Conservation (phyloP, 2,888 invertebrate species). For the Sarcophaga subvicina region DNA sequence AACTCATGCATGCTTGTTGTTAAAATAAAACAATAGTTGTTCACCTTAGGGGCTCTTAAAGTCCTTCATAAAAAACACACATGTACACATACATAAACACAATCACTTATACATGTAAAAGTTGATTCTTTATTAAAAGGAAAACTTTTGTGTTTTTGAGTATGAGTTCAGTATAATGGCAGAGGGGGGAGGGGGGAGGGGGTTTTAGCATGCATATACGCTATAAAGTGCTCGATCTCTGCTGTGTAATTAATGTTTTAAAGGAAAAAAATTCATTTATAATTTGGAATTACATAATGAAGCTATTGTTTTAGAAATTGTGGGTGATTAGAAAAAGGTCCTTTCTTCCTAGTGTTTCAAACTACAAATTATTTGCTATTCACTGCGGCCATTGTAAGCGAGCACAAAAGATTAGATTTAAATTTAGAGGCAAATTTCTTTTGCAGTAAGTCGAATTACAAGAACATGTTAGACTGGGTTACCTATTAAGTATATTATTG, state of each 20-base stretch:
- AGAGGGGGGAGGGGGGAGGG: too few species aligned
- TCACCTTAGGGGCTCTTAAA: slow-evolving; percentile 66
- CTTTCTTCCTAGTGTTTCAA: too few species aligned
- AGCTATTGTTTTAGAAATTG: neutral
- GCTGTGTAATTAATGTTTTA: slow-evolving; percentile 42
- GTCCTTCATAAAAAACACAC: slow-evolving; percentile 16
- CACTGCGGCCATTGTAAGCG: too few species aligned
- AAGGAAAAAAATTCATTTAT: neutral
- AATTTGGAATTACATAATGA: slow-evolving; percentile 8
- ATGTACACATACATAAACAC: too few species aligned
- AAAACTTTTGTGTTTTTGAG: neutral
- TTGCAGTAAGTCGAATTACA: too few species aligned
- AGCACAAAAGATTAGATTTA: too few species aligned
- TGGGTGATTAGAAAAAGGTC: neutral
- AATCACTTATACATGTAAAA: neutral
- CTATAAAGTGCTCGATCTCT: slow-evolving; percentile 45
- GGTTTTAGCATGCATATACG: too few species aligned
- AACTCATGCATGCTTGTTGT: slow-evolving; percentile 47
- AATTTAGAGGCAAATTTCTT: too few species aligned
- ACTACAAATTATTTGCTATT: too few species aligned
- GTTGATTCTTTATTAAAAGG: neutral
- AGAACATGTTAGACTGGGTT: too few species aligned
- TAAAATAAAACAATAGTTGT: slow-evolving; percentile 54
- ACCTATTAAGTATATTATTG: too few species aligned
- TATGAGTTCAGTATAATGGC: neutral